Evolutionary conservation across 1,140 invertebrate species (phyloP).

Genomic region (Drosophila persimilis): DNA sequence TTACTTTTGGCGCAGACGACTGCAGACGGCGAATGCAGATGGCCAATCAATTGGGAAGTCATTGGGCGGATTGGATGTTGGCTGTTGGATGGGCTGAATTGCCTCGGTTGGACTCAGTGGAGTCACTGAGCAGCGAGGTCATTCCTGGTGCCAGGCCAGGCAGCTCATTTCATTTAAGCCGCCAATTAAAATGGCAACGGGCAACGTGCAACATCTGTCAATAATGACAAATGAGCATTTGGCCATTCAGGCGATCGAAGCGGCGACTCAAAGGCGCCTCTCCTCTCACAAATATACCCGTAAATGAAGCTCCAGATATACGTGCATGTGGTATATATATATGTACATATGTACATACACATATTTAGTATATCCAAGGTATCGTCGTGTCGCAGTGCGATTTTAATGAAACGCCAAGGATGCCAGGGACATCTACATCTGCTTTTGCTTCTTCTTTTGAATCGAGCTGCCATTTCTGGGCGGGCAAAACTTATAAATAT

Average conservation of each 20-base stretch:
- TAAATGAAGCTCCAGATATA: slow-evolving; percentile 36
- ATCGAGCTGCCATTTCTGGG: slow-evolving; percentile 21
- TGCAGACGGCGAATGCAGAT: slow-evolving; percentile 21
- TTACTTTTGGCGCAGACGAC: slow-evolving; percentile 54
- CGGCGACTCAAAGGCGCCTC: slow-evolving; percentile 29
- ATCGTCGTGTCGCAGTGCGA: slow-evolving; percentile 15
- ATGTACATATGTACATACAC: not conserved
- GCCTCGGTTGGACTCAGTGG: not conserved
- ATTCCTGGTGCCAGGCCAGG: slow-evolving; percentile 15
- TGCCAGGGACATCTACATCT: slow-evolving; percentile 33
- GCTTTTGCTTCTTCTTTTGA: slow-evolving; percentile 20
- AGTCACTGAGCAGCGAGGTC: slow-evolving; percentile 32
- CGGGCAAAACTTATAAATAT: slow-evolving; percentile 66
- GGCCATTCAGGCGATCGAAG: slow-evolving; percentile 29
- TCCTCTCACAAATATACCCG: slow-evolving; percentile 23
- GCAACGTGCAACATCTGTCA: slow-evolving; percentile 68
- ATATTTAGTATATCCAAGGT: slow-evolving; percentile 23
- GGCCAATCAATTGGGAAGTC: slow-evolving; percentile 32
- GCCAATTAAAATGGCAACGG: slow-evolving; percentile 77
- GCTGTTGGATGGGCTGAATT: too few relatives aligned
- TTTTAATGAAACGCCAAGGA: slow-evolving; percentile 61
- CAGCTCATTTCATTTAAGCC: slow-evolving; percentile 74
- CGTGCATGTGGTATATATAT: slow-evolving; percentile 21
- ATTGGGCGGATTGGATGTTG: too few relatives aligned
- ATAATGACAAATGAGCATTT: slow-evolving; percentile 81